Percentiles rank a stretch among this genome's conserved stretches.
Evolutionary conservation across 2,888 invertebrate species (phyloP).

Genomic region (Patella caerulea): DNA sequence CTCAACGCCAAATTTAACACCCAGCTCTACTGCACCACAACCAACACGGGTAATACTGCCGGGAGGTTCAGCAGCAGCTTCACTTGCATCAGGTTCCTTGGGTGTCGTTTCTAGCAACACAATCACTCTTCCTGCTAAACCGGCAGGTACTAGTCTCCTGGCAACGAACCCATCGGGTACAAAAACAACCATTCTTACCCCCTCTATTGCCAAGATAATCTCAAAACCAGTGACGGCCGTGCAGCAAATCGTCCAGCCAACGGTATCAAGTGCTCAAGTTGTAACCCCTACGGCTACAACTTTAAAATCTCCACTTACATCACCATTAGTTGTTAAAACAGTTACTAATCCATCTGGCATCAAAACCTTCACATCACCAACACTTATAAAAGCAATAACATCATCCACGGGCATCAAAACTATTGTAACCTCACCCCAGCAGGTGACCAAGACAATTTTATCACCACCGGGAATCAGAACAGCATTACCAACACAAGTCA

Average conservation of each 20-base stretch:
- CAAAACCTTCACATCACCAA: constrained; percentile 23
- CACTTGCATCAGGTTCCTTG: constrained; percentile 24
- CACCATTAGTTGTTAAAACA: neutral
- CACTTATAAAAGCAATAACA: constrained; percentile 11
- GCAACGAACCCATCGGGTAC: constrained; percentile 13
- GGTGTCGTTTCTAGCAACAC: constrained; percentile 16
- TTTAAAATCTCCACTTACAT: constrained; percentile 2
- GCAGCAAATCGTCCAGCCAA: constrained; percentile 15
- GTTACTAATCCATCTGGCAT: constrained; percentile 26
- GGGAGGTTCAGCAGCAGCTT: constrained; percentile 34
- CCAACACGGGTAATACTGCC: constrained; percentile 42
- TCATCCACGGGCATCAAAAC: constrained; percentile 9
- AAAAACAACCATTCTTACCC: constrained; percentile 24
- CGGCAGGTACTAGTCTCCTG: constrained; percentile 18
- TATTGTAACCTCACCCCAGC: constrained; percentile 16
- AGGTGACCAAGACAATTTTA: neutral
- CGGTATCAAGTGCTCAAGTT: neutral
- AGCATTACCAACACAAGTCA: constrained; percentile 66
- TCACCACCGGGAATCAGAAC: constrained; percentile 30
- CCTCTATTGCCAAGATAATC: constrained; percentile 25
- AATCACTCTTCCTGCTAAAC: constrained; percentile 17
- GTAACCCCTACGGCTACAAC: constrained; percentile 12
- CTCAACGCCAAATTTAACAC: constrained; percentile 15
- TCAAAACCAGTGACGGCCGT: constrained; percentile 21
- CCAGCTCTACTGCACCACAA: constrained; percentile 36